Evolutionary conservation across 2,797 vertebrate species (phyloP).

Genomic region (Melanogrammus aeglefinus): DNA sequence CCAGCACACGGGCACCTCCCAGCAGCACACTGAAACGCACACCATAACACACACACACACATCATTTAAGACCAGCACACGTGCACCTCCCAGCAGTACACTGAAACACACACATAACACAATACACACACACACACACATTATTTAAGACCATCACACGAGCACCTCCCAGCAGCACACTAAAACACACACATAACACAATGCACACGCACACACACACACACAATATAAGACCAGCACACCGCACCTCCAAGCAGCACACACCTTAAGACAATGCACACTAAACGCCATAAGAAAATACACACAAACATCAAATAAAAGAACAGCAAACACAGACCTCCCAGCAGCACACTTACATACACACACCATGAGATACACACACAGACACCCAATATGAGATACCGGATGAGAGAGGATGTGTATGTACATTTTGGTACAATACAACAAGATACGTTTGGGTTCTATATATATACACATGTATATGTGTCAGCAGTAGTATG

Average conservation of each 20-base stretch:
- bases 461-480: background rate
- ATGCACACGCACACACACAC: slow-evolving; percentile 72
- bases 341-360: background rate
- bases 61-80: too few species aligned
- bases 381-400: background rate
- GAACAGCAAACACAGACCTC: too few species aligned
- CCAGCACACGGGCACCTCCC: too few species aligned
- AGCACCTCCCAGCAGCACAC: slow-evolving; percentile 61
- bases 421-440: background rate
- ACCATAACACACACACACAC: background rate
- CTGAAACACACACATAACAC: too few species aligned
- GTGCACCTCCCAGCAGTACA: too few species aligned
- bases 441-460: background rate
- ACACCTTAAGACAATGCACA: background rate
- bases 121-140: too few species aligned
- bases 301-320: slow-evolving; percentile 14
- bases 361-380: background rate
- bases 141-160: too few species aligned
- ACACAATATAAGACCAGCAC: slow-evolving; percentile 16
- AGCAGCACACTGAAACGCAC: background rate
- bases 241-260: slow-evolving; percentile 32
- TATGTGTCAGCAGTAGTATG: background rate
- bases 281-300: too few species aligned
- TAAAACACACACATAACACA: slow-evolving; percentile 68
- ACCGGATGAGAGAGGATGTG: background rate